A percentile compares a stretch with the other conserved stretches of the same genome.
These are phyloP conservation scores for Enteromius trimaculatus DNA, from an alignment of 2,797 vertebrate species.

Conservation along the genomic window DNA sequence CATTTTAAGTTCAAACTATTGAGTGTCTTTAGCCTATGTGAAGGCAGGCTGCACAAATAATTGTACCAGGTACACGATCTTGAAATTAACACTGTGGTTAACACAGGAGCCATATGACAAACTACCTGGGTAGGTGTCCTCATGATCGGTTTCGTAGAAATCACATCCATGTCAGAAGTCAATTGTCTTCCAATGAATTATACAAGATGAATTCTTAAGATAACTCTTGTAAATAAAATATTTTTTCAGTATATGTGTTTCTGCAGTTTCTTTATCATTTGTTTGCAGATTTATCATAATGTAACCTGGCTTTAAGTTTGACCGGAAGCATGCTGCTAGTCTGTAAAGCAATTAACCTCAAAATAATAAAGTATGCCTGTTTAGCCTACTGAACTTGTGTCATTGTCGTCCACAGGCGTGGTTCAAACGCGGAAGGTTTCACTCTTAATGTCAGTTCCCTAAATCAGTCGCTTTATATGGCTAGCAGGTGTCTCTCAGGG, in stretches of 20 bases:
- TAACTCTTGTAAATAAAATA: conserved; percentile 60
- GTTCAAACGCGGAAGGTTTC: conserved; percentile 56
- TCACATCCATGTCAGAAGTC: conserved; percentile 45
- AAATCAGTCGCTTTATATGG: not conserved
- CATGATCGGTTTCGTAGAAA: conserved; percentile 41
- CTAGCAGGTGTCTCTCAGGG: not conserved
- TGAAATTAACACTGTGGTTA: conserved; percentile 40
- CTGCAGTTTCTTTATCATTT: conserved; percentile 34
- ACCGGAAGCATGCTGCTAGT: conserved; percentile 13
- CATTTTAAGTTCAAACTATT: conserved; percentile 20
- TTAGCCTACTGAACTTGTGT: conserved; percentile 23
- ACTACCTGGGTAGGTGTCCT: conserved; percentile 44
- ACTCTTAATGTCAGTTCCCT: not conserved
- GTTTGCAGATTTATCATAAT: not conserved
- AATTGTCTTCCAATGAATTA: conserved; percentile 56
- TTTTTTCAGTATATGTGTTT: conserved; percentile 53
- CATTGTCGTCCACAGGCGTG: conserved; percentile 49
- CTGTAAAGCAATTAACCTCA: conserved; percentile 21
- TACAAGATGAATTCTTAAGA: conserved; percentile 47
- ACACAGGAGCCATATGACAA: conserved; percentile 45
- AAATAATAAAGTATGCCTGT: conserved; percentile 30
- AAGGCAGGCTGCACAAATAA: conserved; percentile 45
- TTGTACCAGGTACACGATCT: conserved; percentile 30
- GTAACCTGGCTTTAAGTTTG: not conserved
- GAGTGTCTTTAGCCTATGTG: conserved; percentile 30